phyloP scores from a whole-genome alignment of 2,888 invertebrate genomes.

The Oxytorus armatus region DNA sequence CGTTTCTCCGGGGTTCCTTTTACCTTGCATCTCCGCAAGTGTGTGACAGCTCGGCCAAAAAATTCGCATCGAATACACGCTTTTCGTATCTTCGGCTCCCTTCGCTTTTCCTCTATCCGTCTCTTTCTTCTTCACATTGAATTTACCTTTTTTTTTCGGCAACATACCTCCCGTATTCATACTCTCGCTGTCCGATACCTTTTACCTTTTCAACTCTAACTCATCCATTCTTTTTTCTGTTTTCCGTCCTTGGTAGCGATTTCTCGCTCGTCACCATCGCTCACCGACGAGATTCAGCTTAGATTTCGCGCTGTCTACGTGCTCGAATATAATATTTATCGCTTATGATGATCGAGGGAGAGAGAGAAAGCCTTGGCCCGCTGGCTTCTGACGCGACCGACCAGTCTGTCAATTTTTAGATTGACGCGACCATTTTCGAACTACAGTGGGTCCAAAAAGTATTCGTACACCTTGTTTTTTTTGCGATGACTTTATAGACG shows the following conservation, averaged over 20 bases:
- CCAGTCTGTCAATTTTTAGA: neutral
- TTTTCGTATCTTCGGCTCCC: slow-evolving; percentile 33
- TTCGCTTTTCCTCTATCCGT: neutral
- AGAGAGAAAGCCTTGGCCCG: neutral
- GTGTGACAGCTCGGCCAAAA: slow-evolving; percentile 60
- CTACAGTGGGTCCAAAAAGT: too few species aligned
- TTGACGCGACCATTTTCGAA: neutral
- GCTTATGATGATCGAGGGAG: neutral
- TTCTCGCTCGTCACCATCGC: slow-evolving; percentile 27
- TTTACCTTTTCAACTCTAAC: neutral
- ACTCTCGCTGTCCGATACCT: neutral
- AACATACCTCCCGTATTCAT: neutral
- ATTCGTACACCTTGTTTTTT: too few species aligned
- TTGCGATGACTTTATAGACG: too few species aligned
- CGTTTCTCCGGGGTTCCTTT: neutral
- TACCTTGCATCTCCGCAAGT: neutral
- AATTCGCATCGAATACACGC: slow-evolving; percentile 56
- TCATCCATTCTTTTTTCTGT: neutral
- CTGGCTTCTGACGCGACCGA: neutral
- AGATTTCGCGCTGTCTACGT: slow-evolving; percentile 13
- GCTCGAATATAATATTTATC: slow-evolving; percentile 37
- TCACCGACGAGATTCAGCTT: slow-evolving; percentile 30
- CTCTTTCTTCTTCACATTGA: slow-evolving; percentile 7
- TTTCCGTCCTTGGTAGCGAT: slow-evolving; percentile 16
- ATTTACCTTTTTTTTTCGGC: neutral